Conservation (phyloP, 1,140 invertebrate species). For the Apolygus lucorum region DNA sequence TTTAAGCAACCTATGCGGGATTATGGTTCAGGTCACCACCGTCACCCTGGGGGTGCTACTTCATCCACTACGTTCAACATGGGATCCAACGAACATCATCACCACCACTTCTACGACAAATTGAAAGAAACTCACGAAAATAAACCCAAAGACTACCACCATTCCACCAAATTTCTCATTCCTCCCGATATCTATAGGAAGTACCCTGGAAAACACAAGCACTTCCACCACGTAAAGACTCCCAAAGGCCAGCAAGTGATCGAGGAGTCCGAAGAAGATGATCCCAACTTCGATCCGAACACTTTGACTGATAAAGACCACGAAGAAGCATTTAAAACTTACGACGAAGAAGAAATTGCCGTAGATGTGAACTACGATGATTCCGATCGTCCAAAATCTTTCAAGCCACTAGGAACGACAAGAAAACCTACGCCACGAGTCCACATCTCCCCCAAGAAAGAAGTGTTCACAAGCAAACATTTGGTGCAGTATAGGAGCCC, state of each 20-base stretch:
- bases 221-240: conserved; percentile 23
- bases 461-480: not conserved
- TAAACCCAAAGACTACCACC: conserved; percentile 5
- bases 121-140: conserved; percentile 19
- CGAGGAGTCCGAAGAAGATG: conserved; percentile 11
- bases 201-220: conserved; percentile 15
- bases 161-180: not conserved
- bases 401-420: not conserved
- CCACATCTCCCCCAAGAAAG: not conserved
- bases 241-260: conserved; percentile 14
- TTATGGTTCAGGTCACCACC: not conserved
- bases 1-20: not conserved
- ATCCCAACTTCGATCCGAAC: conserved; percentile 9
- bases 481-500: not conserved
- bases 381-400: not conserved
- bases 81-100: conserved; percentile 18
- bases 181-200: not conserved
- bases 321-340: conserved; percentile 22
- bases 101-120: conserved; percentile 24
- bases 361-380: not conserved
- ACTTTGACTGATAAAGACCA: conserved; percentile 18
- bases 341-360: conserved; percentile 14
- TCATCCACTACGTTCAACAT: not conserved
- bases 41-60: not conserved
- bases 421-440: not conserved